phyloP scores from a whole-genome alignment of 2,113 vertebrate species.

The Camelus bactrianus region DNA sequence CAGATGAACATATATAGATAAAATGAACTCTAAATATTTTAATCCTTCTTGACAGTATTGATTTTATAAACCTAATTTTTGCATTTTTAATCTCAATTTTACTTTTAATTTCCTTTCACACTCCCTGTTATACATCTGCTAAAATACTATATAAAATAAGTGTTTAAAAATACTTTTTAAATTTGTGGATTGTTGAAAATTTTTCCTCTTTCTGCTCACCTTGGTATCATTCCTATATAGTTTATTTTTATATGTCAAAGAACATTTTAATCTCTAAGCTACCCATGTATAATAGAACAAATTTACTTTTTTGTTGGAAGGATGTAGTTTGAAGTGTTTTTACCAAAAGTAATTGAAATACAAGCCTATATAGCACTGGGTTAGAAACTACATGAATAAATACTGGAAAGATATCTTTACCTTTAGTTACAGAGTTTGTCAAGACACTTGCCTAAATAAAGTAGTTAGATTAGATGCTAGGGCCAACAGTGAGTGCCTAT shows the following conservation, averaged over 20 bases:
- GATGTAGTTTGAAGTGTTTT: slow-evolving; percentile 57
- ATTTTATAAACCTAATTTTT: neutral
- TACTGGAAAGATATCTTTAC: too few relatives aligned
- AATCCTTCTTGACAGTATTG: neutral
- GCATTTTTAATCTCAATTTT: neutral
- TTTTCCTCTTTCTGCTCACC: neutral
- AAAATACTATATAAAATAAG: neutral
- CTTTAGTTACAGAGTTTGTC: neutral
- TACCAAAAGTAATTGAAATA: neutral
- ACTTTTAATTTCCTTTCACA: neutral
- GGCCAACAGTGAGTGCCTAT: neutral
- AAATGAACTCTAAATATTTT: slow-evolving; percentile 10
- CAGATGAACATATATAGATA: neutral
- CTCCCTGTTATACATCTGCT: neutral
- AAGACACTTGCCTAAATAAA: neutral
- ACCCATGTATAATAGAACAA: slow-evolving; percentile 46
- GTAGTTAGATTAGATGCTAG: neutral
- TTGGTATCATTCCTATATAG: neutral
- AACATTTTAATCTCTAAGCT: slow-evolving; percentile 48
- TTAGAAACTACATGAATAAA: too few relatives aligned
- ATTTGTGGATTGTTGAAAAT: neutral
- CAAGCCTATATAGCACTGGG: neutral
- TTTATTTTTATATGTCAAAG: slow-evolving; percentile 61
- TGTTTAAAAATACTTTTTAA: neutral
- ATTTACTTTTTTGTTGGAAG: slow-evolving; percentile 66